Conservation (phyloP, 2,113 vertebrate genomes). For the Nannobrachium achirus region DNA sequence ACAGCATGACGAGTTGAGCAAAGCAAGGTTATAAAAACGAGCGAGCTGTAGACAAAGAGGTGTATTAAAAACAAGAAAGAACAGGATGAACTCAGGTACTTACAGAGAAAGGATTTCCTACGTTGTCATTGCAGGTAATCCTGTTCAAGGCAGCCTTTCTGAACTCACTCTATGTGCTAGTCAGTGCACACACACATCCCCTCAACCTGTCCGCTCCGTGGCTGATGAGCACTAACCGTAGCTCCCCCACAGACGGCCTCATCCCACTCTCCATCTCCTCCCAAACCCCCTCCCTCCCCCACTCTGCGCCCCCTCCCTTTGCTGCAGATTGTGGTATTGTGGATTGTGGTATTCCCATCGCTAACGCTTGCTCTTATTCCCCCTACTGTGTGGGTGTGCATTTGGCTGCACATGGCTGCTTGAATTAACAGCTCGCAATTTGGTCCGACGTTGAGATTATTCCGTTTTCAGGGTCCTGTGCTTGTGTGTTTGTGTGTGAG, state of each 20-base stretch:
- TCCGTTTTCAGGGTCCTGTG: background rate
- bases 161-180: conserved; percentile 31
- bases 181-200: conserved; percentile 26
- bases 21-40: background rate
- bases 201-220: conserved; percentile 68
- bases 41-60: too few species aligned
- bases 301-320: conserved; percentile 36
- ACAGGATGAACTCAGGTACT: conserved; percentile 46
- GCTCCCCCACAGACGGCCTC: conserved; percentile 60
- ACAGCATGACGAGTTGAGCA: too few species aligned
- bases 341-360: conserved; percentile 49
- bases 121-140: conserved; percentile 29
- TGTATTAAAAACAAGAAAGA: background rate
- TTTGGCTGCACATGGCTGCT: conserved; percentile 2
- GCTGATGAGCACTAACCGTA: conserved; percentile 61
- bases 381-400: conserved; percentile 27
- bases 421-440: too few species aligned
- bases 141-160: background rate
- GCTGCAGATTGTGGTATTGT: conserved; percentile 57
- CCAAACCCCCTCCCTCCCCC: conserved; percentile 4
- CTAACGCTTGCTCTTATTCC: conserved; percentile 3
- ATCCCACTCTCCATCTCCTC: conserved; percentile 43
- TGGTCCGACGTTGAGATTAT: too few species aligned
- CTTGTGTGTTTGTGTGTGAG: background rate
- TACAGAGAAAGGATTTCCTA: conserved; percentile 42